Evolutionary conservation across 2,888 invertebrate species (phyloP).

Genomic region (Aleiodes alternator): DNA sequence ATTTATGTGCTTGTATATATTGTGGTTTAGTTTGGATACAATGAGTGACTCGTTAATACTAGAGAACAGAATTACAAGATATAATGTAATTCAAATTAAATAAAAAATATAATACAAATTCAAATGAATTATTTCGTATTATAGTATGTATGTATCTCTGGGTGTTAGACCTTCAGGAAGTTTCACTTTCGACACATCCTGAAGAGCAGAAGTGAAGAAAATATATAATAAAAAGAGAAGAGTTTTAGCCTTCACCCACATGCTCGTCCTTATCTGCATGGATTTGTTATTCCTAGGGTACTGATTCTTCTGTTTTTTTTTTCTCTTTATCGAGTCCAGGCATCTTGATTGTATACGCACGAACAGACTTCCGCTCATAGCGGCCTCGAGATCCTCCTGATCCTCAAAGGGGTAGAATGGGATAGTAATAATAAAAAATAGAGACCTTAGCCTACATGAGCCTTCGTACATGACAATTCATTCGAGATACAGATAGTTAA

Average conservation of each 20-base stretch:
- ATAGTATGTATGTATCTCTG: constrained; percentile 7
- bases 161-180: constrained; percentile 62
- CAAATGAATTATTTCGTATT: not conserved
- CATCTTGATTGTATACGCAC: constrained; percentile 29
- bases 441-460: constrained; percentile 37
- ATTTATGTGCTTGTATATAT: constrained; percentile 34
- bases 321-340: constrained; percentile 46
- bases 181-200: constrained; percentile 75
- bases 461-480: constrained; percentile 21
- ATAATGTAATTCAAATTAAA: constrained; percentile 9
- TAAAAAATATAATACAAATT: constrained; percentile 35
- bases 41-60: constrained; percentile 27
- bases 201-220: constrained; percentile 60
- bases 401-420: not conserved
- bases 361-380: constrained; percentile 12
- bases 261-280: constrained; percentile 66
- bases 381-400: constrained; percentile 20
- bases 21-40: constrained; percentile 3
- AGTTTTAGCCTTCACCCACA: constrained; percentile 72
- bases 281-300: constrained; percentile 54
- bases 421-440: constrained; percentile 6
- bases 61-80: not conserved
- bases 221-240: constrained; percentile 12
- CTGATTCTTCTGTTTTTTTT: constrained; percentile 56
- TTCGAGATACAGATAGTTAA: not conserved